Conservation (phyloP, 2,797 vertebrate genomes). For the Botia kubotai region DNA sequence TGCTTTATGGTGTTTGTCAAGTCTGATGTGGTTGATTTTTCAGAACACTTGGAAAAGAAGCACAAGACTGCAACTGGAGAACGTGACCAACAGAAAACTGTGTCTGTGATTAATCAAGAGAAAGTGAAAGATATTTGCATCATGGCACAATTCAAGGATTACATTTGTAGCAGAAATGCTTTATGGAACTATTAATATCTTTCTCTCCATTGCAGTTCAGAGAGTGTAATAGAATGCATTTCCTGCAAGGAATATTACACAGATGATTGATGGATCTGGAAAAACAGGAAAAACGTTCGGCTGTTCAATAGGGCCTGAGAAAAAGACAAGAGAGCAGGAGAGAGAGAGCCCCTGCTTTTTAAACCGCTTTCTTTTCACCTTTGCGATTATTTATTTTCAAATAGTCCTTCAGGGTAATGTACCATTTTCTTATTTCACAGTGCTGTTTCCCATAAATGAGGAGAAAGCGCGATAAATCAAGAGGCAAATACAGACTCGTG, state of each 20-base stretch:
- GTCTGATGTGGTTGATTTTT: not conserved
- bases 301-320: slow-evolving; percentile 52
- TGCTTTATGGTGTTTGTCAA: slow-evolving; percentile 20
- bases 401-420: slow-evolving; percentile 98
- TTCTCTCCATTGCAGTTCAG: slow-evolving; percentile 56
- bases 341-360: slow-evolving; percentile 72
- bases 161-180: slow-evolving; percentile 61
- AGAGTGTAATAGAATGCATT: slow-evolving; percentile 60
- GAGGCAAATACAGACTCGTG: slow-evolving; percentile 99
- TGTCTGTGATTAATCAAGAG: slow-evolving; percentile 55
- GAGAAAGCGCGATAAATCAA: slow-evolving; percentile 98
- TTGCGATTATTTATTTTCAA: slow-evolving; percentile 99
- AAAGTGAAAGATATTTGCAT: slow-evolving; percentile 58
- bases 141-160: slow-evolving; percentile 50
- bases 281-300: slow-evolving; percentile 56
- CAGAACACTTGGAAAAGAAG: not conserved
- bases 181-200: slow-evolving; percentile 65
- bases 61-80: not conserved
- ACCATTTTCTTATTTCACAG: slow-evolving; percentile 97
- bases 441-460: slow-evolving; percentile 99
- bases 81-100: not conserved
- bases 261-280: slow-evolving; percentile 59
- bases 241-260: slow-evolving; percentile 63
- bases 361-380: slow-evolving; percentile 93
- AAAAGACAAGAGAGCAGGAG: slow-evolving; percentile 27